Evolutionary conservation across 2,888 invertebrate species (phyloP).

Genomic region (Andrena flavipes): DNA sequence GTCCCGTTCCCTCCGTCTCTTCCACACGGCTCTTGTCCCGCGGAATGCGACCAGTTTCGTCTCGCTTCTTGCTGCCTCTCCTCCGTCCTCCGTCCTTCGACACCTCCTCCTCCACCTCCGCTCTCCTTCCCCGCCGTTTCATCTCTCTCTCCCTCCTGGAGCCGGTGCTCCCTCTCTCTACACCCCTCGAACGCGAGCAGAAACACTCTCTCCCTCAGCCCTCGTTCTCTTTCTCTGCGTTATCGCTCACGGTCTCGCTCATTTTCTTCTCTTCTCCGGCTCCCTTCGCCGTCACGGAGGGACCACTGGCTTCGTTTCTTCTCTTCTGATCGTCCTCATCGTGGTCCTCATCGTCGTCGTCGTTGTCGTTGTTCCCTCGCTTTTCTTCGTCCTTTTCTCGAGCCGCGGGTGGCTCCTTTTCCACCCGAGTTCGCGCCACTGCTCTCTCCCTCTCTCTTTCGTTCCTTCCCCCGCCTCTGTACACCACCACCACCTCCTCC

Average conservation of each 20-base stretch:
- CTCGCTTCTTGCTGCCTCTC: conserved; percentile 75
- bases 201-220: conserved; percentile 49
- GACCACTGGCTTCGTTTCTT: conserved; percentile 29
- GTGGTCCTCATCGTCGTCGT: conserved; percentile 30
- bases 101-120: conserved; percentile 28
- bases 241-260: conserved; percentile 70
- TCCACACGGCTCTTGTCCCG: conserved; percentile 71
- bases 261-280: conserved; percentile 61
- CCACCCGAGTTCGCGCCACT: conserved; percentile 68
- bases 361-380: conserved; percentile 44
- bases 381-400: conserved; percentile 56
- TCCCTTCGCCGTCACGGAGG: not conserved
- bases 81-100: conserved; percentile 72
- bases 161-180: conserved; percentile 35
- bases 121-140: conserved; percentile 39
- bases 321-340: conserved; percentile 34
- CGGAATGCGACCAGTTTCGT: conserved; percentile 83
- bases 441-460: conserved; percentile 24
- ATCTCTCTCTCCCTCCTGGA: conserved; percentile 22
- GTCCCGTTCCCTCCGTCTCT: conserved; percentile 77
- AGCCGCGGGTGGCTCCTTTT: conserved; percentile 69
- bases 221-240: conserved; percentile 68
- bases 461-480: not conserved
- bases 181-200: conserved; percentile 42
- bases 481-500: not conserved